These are phyloP conservation scores for Acrobasis repandana DNA, from an alignment of 2,888 invertebrate species.

Conservation along the genomic window DNA sequence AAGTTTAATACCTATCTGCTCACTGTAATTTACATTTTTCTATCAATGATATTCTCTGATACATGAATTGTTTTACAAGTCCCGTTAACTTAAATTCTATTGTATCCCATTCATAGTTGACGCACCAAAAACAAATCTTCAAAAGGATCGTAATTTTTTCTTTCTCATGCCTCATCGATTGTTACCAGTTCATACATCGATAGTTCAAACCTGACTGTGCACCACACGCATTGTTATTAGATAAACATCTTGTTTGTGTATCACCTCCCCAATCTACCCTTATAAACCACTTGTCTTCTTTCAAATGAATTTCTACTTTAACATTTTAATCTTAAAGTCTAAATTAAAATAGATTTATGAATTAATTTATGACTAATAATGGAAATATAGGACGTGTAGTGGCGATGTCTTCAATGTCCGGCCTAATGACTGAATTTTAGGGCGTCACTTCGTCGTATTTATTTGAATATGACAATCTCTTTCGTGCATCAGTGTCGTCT, in stretches of 20 bases:
- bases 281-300: constrained; percentile 31
- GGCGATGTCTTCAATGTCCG: constrained; percentile 46
- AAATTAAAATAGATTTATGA: constrained; percentile 34
- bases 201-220: constrained; percentile 38
- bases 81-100: constrained; percentile 4
- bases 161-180: constrained; percentile 19
- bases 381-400: constrained; percentile 52
- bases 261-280: constrained; percentile 56
- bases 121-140: constrained; percentile 8
- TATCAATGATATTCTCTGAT: too few relatives aligned
- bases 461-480: constrained; percentile 18
- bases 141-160: constrained; percentile 11
- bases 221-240: constrained; percentile 74
- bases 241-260: constrained; percentile 72
- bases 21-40: too few relatives aligned
- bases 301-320: constrained; percentile 7
- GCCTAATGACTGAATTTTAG: constrained; percentile 50
- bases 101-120: constrained; percentile 4
- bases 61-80: not conserved
- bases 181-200: constrained; percentile 22
- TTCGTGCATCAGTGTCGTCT: constrained; percentile 7
- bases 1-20: too few relatives aligned
- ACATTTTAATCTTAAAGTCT: not conserved
- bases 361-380: constrained; percentile 18
- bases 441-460: constrained; percentile 36